These are phyloP conservation scores for Drosophila phalerata DNA, from an alignment of 2,888 invertebrate species.

Conservation along the genomic window DNA sequence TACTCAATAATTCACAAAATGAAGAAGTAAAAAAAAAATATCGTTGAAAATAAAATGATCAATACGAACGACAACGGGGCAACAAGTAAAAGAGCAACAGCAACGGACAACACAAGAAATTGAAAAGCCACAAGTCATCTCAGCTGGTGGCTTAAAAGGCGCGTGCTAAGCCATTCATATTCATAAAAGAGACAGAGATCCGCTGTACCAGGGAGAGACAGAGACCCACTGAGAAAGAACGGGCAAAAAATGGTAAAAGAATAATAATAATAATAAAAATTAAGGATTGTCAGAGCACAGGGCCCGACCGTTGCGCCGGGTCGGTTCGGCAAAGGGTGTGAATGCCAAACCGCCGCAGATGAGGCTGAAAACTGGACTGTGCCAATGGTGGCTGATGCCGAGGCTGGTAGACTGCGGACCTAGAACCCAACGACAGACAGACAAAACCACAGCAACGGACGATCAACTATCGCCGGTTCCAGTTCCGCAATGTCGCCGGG, in stretches of 20 bases:
- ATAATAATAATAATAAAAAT: constrained; percentile 60
- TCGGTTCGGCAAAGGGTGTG: constrained; percentile 38
- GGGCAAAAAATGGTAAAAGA: constrained; percentile 38
- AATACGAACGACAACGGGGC: constrained; percentile 63
- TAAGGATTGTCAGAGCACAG: constrained; percentile 66
- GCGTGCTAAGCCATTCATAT: constrained; percentile 82
- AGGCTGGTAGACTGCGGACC: constrained; percentile 36
- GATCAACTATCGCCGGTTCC: constrained; percentile 70
- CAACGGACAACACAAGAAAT: constrained; percentile 66
- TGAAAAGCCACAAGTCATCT: constrained; percentile 82
- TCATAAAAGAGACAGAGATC: constrained; percentile 70
- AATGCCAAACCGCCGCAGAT: constrained; percentile 47
- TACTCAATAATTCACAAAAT: constrained; percentile 75
- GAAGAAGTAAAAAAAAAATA: constrained; percentile 23
- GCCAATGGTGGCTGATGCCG: constrained; percentile 43
- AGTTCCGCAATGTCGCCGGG: constrained; percentile 79
- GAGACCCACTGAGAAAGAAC: constrained; percentile 19
- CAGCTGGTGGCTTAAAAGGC: constrained; percentile 82
- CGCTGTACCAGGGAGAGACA: constrained; percentile 30
- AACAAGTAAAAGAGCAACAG: constrained; percentile 62
- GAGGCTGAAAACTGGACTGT: constrained; percentile 59
- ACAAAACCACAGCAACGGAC: constrained; percentile 37
- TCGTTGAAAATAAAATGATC: constrained; percentile 73
- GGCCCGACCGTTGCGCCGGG: constrained; percentile 38
- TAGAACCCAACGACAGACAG: constrained; percentile 44